phyloP scores from a whole-genome alignment of 2,113 vertebrate genomes.

The Tetrax tetrax region DNA sequence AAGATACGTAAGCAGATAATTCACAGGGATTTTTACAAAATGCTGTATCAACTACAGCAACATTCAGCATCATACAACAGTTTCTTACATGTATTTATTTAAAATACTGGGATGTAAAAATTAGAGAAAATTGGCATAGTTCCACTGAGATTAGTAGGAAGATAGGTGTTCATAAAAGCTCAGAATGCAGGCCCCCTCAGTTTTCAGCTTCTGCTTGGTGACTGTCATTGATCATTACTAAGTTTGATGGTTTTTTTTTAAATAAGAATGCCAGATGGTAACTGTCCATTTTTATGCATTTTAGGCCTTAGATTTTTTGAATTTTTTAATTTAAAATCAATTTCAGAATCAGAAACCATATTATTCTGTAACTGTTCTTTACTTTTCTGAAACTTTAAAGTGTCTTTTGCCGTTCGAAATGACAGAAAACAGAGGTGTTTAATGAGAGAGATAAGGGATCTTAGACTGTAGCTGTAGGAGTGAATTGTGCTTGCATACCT shows the following conservation, averaged over 20 bases:
- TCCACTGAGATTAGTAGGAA: background rate
- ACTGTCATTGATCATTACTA: background rate
- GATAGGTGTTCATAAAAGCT: background rate
- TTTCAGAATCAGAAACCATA: background rate
- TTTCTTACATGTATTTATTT: background rate
- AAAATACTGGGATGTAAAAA: background rate
- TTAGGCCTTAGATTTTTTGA: background rate
- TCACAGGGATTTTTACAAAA: background rate
- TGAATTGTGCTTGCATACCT: background rate
- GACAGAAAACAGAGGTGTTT: background rate
- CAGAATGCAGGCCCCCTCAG: background rate
- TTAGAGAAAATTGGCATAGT: background rate
- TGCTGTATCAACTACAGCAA: background rate
- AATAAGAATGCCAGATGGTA: background rate
- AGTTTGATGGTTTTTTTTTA: background rate
- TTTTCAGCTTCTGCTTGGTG: background rate
- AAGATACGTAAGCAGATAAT: background rate
- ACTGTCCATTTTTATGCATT: background rate
- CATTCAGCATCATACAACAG: background rate
- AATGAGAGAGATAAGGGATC: background rate
- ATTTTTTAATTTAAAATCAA: background rate
- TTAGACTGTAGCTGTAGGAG: background rate
- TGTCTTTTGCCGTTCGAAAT: background rate
- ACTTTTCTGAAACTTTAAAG: background rate
- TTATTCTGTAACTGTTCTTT: background rate